Conservation (phyloP, 2,113 vertebrate species). For the Cyprinodon brontotheroides region DNA sequence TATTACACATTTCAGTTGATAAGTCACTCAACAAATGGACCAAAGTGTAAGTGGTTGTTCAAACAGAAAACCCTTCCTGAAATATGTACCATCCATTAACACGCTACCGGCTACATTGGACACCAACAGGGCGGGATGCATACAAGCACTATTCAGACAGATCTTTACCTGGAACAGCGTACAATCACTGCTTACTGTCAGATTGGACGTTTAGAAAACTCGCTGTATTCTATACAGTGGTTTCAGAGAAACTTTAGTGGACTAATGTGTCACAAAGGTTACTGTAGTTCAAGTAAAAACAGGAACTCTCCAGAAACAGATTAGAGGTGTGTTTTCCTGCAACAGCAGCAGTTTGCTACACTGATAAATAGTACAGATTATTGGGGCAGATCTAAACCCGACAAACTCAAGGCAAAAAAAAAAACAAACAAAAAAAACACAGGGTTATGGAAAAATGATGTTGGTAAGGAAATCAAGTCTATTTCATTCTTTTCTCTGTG, state of each 20-base stretch:
- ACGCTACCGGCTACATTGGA: slow-evolving; percentile 49
- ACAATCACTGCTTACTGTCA: slow-evolving; percentile 11
- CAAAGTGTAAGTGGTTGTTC: slow-evolving; percentile 50
- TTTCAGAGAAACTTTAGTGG: slow-evolving; percentile 29
- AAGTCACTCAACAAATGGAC: slow-evolving; percentile 49
- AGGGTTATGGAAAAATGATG: slow-evolving; percentile 44
- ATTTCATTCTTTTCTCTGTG: slow-evolving; percentile 54
- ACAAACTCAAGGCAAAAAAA: slow-evolving; percentile 31
- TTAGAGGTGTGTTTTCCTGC: slow-evolving; percentile 39
- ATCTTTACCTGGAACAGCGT: slow-evolving; percentile 14
- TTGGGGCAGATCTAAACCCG: slow-evolving; percentile 29
- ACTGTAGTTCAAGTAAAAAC: slow-evolving; percentile 64
- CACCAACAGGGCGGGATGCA: slow-evolving; percentile 40
- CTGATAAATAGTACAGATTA: slow-evolving; percentile 37
- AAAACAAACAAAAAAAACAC: slow-evolving; percentile 39
- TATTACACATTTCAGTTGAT: slow-evolving; percentile 66
- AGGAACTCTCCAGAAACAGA: slow-evolving; percentile 49
- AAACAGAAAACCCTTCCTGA: slow-evolving; percentile 43
- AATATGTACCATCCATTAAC: slow-evolving; percentile 54
- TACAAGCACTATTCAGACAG: slow-evolving; percentile 28
- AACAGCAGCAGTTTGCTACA: slow-evolving; percentile 57
- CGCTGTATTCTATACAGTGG: neutral
- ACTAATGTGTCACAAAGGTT: slow-evolving; percentile 37
- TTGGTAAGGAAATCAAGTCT: slow-evolving; percentile 24
- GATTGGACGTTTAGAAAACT: slow-evolving; percentile 24